Evolutionary conservation across 2,113 vertebrate species (phyloP), one percentile per base, ranked within the genome.

Genomic region (Oncorhynchus kisutch): DNA sequence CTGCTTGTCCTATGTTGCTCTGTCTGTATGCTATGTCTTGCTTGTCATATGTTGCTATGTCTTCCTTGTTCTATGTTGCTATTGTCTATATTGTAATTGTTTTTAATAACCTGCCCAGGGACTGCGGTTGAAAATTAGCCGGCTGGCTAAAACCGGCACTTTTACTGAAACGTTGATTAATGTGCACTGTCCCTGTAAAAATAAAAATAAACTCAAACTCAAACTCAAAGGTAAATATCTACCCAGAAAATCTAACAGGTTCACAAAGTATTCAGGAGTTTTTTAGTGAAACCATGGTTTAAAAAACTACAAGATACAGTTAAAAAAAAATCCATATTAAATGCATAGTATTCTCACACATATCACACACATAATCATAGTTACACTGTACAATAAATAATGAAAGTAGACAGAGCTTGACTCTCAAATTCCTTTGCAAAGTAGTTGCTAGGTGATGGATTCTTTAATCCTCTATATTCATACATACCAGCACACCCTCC

Each of bases 401-500:
- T 45, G 39, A 45, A 45, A 12, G 39, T 45, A 45, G 39, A 45
- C 39, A 45, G 39, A 45, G 39, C 81, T 85, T 84, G 70, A 87
- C 80, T 81, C 39, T 11, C 54, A 82, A 87, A 91, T 93, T 93
- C 91, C 88, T 74, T 71, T 70, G 81, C 16, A 48, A 66, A 76
- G 27, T 54, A 86, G 91, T 93, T 92, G 92, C 92, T 88, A 92
- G 84, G 91, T 85, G 84, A 87, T 81, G 78, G 81, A 79, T 82
- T 90, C 82, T 78, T 72, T 72, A 71, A 85, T 81, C 86, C 84
- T 81, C 74, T 45, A 45, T 82, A 83, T 87, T 90, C 82, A 90
- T 77, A 31, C 48, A 45, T 60, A 57, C 69, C 70, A 81, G 70
- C 24, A 66, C 12, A 75, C 73, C 73, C 77, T 78, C 64, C 49